These are phyloP conservation scores for Oxyura jamaicensis DNA, from an alignment of 2,113 vertebrate genomes.

Conservation along the genomic window DNA sequence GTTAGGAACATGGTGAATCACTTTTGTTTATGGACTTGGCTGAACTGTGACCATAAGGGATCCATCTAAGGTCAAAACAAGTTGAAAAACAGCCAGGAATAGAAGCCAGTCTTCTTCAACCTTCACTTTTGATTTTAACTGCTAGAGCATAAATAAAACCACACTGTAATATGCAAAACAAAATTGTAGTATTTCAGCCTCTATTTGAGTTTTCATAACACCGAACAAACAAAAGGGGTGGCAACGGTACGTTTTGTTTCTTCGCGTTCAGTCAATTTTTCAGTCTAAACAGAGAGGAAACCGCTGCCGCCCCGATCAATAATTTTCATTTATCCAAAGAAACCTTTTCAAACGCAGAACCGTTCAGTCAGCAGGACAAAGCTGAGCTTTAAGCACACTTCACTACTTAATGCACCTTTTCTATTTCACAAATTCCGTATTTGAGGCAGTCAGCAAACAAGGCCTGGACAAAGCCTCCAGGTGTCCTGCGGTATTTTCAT, in stretches of 20 bases:
- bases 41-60: conserved; percentile 23
- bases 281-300: background rate
- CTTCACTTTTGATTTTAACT: conserved; percentile 19
- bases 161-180: background rate
- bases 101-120: background rate
- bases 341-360: background rate
- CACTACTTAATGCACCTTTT: background rate
- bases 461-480: background rate
- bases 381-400: background rate
- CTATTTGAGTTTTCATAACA: background rate
- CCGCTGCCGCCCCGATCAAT: background rate
- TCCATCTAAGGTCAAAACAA: conserved; percentile 3
- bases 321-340: background rate
- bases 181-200: background rate
- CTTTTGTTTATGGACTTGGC: conserved; percentile 13
- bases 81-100: conserved; percentile 12
- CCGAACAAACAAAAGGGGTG: background rate
- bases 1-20: conserved; percentile 6
- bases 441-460: background rate
- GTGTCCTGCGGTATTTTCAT: background rate
- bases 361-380: background rate
- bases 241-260: background rate
- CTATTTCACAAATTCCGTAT: background rate
- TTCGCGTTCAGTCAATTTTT: background rate
- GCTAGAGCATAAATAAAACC: conserved; percentile 16